Evolutionary conservation across 2,113 vertebrate genomes (phyloP), one percentile per base, ranked within the genome.

Genomic region (Perccottus glenii): DNA sequence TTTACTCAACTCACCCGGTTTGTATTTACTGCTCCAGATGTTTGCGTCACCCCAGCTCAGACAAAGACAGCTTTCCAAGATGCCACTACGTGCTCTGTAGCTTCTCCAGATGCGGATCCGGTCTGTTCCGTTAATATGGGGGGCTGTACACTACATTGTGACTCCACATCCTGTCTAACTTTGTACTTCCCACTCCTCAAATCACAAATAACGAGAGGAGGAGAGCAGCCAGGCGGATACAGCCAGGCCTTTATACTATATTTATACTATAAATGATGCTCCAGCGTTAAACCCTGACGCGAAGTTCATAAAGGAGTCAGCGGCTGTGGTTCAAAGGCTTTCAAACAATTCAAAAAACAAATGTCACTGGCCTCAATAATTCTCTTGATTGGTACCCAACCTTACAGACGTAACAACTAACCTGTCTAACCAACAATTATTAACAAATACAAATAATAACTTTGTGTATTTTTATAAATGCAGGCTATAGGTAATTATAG

Each of bases 141-240:
- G 81, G 77, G 76, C 52, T 67, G 67, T 46, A 6, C 40, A 58
- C 60, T 47, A 15, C 60, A 44, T 74, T 55, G 51, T 57, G 76
- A 82, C 56, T 81, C 77, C 73, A 92, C 89, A 92, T 92, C 91
- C 91, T 91, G 89, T 85, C 67, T 58, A 86, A 77, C 59, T 69
- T 60, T 73, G 71, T 74, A 87, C 85, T 90, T 90, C 83, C 87
- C 88, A 88, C 85, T 88, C 74, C 74, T 38, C 46, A 78, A 80
- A 73, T 76, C 80, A 80, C 83, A 75, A 70, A 80, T 5, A 49
- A 59, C 44, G 52, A 6, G 33, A 36, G 33, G 33, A 33, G 11
- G 38, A 11, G 19, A 14, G 42, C 11, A 57, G n/a, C n/a, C 12
- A 14, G 43, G 56, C n/a, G n/a, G n/a, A n/a, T n/a, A n/a, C n/a